Conservation (phyloP, 2,113 vertebrate species). For the Protobothrops flavoviridis region DNA sequence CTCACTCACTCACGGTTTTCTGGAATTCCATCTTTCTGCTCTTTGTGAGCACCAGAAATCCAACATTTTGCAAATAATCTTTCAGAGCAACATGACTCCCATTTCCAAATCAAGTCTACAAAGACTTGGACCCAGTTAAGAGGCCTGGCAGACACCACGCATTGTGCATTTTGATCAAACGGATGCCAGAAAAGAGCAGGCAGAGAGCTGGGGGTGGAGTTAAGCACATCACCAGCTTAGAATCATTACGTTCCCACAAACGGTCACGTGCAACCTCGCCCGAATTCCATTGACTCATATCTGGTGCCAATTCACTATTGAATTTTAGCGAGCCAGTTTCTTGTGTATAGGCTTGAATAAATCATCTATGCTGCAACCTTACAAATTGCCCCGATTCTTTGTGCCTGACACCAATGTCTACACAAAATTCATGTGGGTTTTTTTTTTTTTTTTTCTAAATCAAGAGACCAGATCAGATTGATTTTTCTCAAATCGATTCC, state of each 20-base stretch:
- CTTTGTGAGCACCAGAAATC: not conserved
- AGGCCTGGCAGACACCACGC: not conserved
- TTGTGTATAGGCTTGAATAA: too few relatives aligned
- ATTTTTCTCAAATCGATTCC: not conserved
- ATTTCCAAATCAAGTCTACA: not conserved
- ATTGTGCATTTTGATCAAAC: not conserved
- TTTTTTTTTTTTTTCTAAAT: not conserved
- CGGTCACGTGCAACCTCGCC: too few relatives aligned
- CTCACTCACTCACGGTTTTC: not conserved
- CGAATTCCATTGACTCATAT: too few relatives aligned
- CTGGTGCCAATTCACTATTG: too few relatives aligned
- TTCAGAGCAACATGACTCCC: not conserved
- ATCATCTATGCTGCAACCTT: too few relatives aligned
- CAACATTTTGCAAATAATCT: not conserved
- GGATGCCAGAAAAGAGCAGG: not conserved
- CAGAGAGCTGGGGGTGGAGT: too few relatives aligned
- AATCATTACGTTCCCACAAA: too few relatives aligned
- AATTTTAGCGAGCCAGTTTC: too few relatives aligned
- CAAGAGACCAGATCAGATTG: not conserved
- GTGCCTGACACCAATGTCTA: too few relatives aligned
- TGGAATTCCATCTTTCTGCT: not conserved
- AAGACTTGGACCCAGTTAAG: not conserved
- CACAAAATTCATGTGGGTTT: not conserved
- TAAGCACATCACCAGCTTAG: too few relatives aligned
- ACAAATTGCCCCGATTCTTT: too few relatives aligned